These are phyloP conservation scores for Mantis religiosa DNA, from an alignment of 2,888 invertebrate genomes.

Conservation along the genomic window DNA sequence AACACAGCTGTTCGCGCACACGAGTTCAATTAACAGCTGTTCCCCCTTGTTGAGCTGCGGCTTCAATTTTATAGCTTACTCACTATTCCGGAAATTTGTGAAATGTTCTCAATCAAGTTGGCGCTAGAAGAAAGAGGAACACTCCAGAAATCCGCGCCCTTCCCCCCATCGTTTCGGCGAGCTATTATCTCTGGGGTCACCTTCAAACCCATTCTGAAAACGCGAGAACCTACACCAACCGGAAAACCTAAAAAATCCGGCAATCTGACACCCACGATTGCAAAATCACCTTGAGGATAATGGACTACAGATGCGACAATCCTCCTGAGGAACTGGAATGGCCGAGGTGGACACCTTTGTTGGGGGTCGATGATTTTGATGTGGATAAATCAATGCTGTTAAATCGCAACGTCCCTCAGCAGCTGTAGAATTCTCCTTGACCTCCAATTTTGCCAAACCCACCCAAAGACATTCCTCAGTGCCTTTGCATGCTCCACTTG, in stretches of 20 bases:
- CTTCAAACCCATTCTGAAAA: slow-evolving; percentile 14
- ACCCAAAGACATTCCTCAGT: background rate
- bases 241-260: background rate
- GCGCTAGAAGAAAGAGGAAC: too few species aligned
- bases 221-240: background rate
- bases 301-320: background rate
- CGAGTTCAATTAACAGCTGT: too few species aligned
- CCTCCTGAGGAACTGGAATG: background rate
- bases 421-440: slow-evolving; percentile 18
- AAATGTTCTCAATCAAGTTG: too few species aligned
- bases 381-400: background rate
- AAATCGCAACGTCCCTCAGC: slow-evolving; percentile 7
- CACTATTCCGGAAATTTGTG: too few species aligned
- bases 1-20: too few species aligned
- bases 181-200: too few species aligned
- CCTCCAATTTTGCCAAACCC: background rate
- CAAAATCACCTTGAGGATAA: background rate
- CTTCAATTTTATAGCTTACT: too few species aligned
- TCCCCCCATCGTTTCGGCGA: too few species aligned
- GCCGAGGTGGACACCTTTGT: background rate
- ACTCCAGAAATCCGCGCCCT: too few species aligned
- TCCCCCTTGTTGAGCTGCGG: too few species aligned
- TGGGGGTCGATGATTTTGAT: background rate
- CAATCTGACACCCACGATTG: background rate
- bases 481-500: background rate